These are phyloP conservation scores for Dioctria rufipes DNA, from an alignment of 2,888 invertebrate species.

Conservation along the genomic window DNA sequence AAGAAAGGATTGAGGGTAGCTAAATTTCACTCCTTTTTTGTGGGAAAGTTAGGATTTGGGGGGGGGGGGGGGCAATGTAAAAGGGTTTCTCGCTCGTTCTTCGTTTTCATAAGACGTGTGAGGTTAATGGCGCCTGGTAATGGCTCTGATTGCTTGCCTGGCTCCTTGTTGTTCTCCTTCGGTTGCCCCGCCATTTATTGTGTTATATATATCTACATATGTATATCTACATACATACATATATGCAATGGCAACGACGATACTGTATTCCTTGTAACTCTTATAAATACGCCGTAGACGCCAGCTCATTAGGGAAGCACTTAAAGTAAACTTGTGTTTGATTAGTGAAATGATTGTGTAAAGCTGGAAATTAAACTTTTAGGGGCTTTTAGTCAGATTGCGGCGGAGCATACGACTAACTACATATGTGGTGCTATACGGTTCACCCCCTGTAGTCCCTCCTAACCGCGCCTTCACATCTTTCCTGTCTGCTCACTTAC, in stretches of 20 bases:
- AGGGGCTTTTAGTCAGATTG: conserved; percentile 50
- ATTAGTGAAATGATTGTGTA: conserved; percentile 51
- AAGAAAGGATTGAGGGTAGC: not conserved
- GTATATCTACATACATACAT: too few species aligned
- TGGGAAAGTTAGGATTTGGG: too few species aligned
- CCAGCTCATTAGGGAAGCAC: conserved; percentile 49
- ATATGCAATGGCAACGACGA: conserved; percentile 22
- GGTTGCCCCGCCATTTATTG: not conserved
- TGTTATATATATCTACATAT: not conserved
- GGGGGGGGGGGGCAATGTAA: not conserved
- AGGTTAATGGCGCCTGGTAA: conserved; percentile 44
- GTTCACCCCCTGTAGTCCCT: too few species aligned
- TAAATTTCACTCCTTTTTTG: too few species aligned
- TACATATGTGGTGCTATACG: not conserved
- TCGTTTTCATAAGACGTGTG: conserved; percentile 23
- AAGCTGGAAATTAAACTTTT: conserved; percentile 51
- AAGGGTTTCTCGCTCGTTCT: not conserved
- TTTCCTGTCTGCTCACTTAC: not conserved
- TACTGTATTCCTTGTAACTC: not conserved
- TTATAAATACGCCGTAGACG: conserved; percentile 26
- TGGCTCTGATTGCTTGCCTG: conserved; percentile 32
- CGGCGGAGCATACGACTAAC: not conserved
- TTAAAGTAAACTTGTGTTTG: conserved; percentile 51
- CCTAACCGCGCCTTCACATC: not conserved
- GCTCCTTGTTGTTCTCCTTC: not conserved